Base-by-base conservation (phyloP, 2,888 invertebrate species). In the Eilema griseolum region DNA sequence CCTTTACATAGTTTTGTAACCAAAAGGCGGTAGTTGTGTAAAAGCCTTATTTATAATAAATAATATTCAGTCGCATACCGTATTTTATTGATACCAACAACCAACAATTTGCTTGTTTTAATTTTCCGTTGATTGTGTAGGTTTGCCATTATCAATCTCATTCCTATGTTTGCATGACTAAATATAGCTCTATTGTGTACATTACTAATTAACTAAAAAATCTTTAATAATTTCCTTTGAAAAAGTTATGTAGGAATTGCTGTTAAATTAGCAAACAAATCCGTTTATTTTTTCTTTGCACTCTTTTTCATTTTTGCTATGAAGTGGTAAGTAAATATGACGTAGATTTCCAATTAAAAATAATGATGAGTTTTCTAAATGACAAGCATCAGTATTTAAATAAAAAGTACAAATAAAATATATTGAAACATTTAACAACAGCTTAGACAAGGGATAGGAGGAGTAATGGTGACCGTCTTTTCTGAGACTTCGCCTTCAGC, bases 31-130 rank as follows among this genome's bases (percentile, higher is more conserved):
- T 93, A 92, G 90, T 86, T 88, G 86, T 94, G 92, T 94, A 91
- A 87, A 87, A 90, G 92, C 93, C 92, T 92, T 93, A 90, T 93
- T 94, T 93, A 88, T 91, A 94, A 95, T 95, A 95, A 95, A 95
- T 89, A 88, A 92, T 95, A 93, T 93, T 93, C 90, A 91, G 88
- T 91, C 91, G 89, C 88, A 91, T 86, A 83, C 76, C 84, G 94
- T 92, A 93, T 95, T 95, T 95, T 91, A 94, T 95, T 95, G 86
- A 83, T 86, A 74, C 81, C 76, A 69, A 81, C 78, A 83, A 75
- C 85, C 86, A 87, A 85, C 76, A 60, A 77, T 74, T 84, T 84
- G 87, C 87, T 88, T 89, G 81, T 87, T 90, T 89, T 84, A 75
- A 82, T 89, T 91, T 91, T 89, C 76, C 90, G 90, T 94, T 94